phyloP scores from a whole-genome alignment of 2,113 vertebrate genomes.

The zebrafish (Danio rerio) region GRCz12tu NC_133181.1:44427501-44428000 shows the following conservation, averaged over 20 bases:
- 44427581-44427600: too few relatives aligned
- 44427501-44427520: too few relatives aligned
- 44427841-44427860: background rate
- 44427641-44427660: background rate
- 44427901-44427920: slow-evolving; percentile 23
- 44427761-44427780: background rate
- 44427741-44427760: background rate
- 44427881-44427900: slow-evolving; percentile 5
- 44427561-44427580: too few relatives aligned
- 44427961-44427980: slow-evolving; percentile 42
- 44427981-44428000: slow-evolving; percentile 29
- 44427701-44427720: background rate
- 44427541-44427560: too few relatives aligned
- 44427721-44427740: background rate
- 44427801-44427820: background rate
- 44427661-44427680: background rate
- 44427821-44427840: background rate
- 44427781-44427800: too few relatives aligned
- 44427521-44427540: too few relatives aligned
- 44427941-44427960: slow-evolving; percentile 32
- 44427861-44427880: background rate
- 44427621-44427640: too few relatives aligned
- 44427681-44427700: background rate
- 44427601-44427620: too few relatives aligned
- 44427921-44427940: slow-evolving; percentile 40